Base-by-base conservation (phyloP, 2,888 invertebrate species). In the Fabriciana adippe region DNA sequence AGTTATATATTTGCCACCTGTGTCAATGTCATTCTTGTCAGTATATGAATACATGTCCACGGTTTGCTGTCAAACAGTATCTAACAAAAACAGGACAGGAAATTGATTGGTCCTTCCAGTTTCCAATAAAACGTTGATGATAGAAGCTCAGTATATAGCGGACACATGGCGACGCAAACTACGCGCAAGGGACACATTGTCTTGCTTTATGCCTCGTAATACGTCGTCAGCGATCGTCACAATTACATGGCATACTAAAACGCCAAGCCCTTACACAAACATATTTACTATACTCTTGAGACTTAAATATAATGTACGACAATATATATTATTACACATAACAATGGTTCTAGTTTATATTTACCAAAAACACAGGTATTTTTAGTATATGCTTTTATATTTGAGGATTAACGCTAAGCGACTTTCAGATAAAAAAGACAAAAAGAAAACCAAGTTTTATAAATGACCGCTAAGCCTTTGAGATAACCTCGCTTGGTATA, bases 51-150 rank as follows among this genome's bases (percentile, higher is more conserved):
- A 26, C 59, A 59, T 26, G 48, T 59, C 26, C 18, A 57, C 21
- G 47, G 11, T n/a, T n/a, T 26, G 47, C n/a, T 21, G 21, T 48
- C n/a, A 13, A 11, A 41, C 35, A 51, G 50, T n/a, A 1, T 50
- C 8, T 16, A 50, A 53, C 54, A 62, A 82, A 83, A 85, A 83
- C 81, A 81, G 79, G 75, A 78, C 78, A 76, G 80, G 79, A 85
- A 83, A 87, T 86, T 83, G 86, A 86, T 85, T 83, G 84, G 80
- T 78, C 76, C 75, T 81, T 84, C 79, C 79, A 79, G 78, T 82
- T 81, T 80, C 81, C 84, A 87, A 85, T 88, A 87, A 84, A 79
- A 80, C 72, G 75, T 73, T 71, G 73, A 73, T 79, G 85, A 85
- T 86, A 86, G 85, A 84, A 76, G 79, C 80, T 79, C 74, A 75